phyloP scores from a whole-genome alignment of 2,888 invertebrate genomes.

The Heliconius charithonia region DNA sequence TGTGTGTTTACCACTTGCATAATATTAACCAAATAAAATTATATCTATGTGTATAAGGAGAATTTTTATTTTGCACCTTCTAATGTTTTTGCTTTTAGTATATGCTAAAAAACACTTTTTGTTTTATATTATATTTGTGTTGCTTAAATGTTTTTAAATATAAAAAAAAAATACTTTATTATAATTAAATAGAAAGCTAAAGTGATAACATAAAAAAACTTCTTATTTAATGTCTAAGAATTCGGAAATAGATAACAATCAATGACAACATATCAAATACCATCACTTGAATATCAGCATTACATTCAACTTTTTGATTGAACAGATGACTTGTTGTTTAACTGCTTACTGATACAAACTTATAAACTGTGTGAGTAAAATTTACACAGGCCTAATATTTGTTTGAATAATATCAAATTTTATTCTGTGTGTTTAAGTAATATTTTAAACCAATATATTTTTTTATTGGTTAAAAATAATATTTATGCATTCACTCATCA shows the following conservation, averaged over 20 bases:
- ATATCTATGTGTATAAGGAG: neutral
- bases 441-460: too few relatives aligned
- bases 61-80: neutral
- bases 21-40: neutral
- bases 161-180: neutral
- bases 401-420: neutral
- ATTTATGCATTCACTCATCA: neutral
- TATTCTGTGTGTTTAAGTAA: neutral
- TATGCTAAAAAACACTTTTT: too few relatives aligned
- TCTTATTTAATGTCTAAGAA: neutral
- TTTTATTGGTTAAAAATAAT: neutral
- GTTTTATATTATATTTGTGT: too few relatives aligned
- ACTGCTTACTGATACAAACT: neutral
- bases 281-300: constrained; percentile 2
- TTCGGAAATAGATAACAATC: constrained; percentile 1
- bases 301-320: constrained; percentile 3
- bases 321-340: neutral
- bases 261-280: constrained; percentile 3
- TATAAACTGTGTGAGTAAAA: neutral
- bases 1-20: constrained; percentile 53
- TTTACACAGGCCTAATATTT: neutral
- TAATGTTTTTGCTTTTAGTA: too few relatives aligned
- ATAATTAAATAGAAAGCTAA: too few relatives aligned
- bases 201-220: neutral
- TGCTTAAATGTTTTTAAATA: too few relatives aligned